Conservation (phyloP, 2,113 vertebrate species). For the Parus major region DNA sequence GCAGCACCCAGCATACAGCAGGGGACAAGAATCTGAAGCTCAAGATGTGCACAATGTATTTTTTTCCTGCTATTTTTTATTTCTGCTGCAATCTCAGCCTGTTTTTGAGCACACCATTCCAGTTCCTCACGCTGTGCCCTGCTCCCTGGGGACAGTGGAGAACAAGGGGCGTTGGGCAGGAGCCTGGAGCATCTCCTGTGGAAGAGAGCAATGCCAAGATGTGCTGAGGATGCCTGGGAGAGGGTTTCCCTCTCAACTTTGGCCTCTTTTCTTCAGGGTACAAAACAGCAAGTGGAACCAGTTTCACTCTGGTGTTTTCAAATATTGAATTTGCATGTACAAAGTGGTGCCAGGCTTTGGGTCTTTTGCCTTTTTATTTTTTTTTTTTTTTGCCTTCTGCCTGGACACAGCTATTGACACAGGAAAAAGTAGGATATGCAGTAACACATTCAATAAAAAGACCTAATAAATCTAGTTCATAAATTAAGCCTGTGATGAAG, state of each 20-base stretch:
- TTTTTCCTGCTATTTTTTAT: neutral
- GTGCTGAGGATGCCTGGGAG: neutral
- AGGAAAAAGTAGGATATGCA: neutral
- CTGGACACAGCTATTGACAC: neutral
- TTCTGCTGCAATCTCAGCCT: neutral
- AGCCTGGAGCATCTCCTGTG: fast-evolving
- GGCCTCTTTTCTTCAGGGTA: neutral
- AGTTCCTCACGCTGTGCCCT: neutral
- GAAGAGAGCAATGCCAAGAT: neutral
- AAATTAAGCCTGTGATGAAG: neutral
- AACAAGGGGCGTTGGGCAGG: neutral
- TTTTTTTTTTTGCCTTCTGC: neutral
- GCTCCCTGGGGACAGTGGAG: neutral
- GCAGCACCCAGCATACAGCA: neutral
- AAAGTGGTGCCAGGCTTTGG: neutral
- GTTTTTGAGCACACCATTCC: neutral
- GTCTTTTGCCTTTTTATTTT: neutral
- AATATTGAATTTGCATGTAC: neutral
- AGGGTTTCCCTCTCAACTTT: neutral
- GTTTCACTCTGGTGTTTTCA: neutral
- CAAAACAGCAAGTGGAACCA: neutral
- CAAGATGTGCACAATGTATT: no score
- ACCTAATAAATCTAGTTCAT: neutral
- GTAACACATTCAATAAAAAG: neutral
- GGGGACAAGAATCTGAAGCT: neutral